Evolutionary conservation across 2,888 invertebrate species (phyloP).

Genomic region (Aphodius granarius): DNA sequence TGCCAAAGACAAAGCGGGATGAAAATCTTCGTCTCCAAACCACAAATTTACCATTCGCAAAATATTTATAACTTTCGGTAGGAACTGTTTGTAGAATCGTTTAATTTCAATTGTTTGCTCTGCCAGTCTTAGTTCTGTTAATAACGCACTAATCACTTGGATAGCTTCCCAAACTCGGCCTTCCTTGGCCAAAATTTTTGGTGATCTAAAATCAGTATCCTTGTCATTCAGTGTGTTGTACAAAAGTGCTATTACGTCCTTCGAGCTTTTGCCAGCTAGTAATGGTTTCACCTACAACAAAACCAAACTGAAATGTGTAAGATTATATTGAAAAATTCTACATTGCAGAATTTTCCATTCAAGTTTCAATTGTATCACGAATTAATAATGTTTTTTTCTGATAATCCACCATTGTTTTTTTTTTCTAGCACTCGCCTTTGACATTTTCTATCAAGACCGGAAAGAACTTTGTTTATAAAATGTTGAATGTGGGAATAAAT

Average conservation of each 20-base stretch:
- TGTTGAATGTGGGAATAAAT: no score
- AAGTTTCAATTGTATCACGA: no score
- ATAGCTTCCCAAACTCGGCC: slow-evolving; percentile 4
- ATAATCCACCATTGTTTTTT: no score
- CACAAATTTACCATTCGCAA: background rate
- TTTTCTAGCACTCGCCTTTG: no score
- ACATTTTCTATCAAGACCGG: no score
- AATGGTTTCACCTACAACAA: background rate
- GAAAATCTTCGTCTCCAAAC: background rate
- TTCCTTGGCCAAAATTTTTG: background rate
- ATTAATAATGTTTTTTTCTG: no score
- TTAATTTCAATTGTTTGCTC: background rate
- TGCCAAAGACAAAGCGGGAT: no score
- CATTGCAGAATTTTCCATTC: no score
- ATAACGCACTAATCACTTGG: background rate
- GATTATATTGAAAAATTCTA: no score
- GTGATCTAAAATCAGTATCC: background rate
- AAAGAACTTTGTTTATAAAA: no score
- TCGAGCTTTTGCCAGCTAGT: background rate
- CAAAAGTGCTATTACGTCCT: background rate
- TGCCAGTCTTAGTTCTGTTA: background rate
- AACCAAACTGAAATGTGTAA: no score
- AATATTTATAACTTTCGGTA: background rate
- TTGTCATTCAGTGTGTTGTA: background rate
- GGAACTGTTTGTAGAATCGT: background rate